Evolutionary conservation across 2,113 vertebrate genomes (phyloP), one percentile per base, ranked within the genome.

Genomic region (Protobothrops mucrosquamatus): DNA sequence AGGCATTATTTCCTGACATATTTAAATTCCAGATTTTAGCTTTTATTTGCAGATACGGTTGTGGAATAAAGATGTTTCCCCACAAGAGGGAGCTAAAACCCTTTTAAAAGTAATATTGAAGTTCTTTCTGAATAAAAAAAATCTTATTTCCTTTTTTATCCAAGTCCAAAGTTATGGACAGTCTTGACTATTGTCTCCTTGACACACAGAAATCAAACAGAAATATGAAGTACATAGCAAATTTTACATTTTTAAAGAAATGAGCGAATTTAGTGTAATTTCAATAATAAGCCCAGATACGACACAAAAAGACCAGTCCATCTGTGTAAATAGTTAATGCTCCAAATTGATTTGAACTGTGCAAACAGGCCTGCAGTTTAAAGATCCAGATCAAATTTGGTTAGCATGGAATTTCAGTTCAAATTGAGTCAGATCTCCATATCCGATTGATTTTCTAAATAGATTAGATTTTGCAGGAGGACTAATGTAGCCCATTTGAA

Each of bases 41-140:
- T 43, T 24, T 56, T 55, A 22, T n/a, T 26, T 56, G 22, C 4
- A 7, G 81, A 61, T 18, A 88, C 3, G 4, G 59, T 69, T 64
- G 85, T 57, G 56, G 87, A 94, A 85, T 85, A 54, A 95, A 93
- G 24, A 0, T 3, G 1, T 92, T 94, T 94, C 29, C 93, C 95
- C 97, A 97, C 96, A 94, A 95, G 96, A 96, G 96, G 96, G 96
- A 2, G 95, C 96, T 96, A 90, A 92, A 56, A 59, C 93, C 95
- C 96, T 93, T 96, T 90, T 8, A 7, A 88, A 91, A 6, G 11
- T 34, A 26, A n/a, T 12, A 1, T 48, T 39, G 24, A 26, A 4
- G 1, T 8, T 91, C 24, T n/a, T 74, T 10, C 11, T 2, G 57
- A 64, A n/a, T 64, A 14, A 29, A 64, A 57, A 51, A 64, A 64